A percentile compares a stretch with the other conserved stretches of the same genome.
Evolutionary conservation across 1,140 invertebrate genomes (phyloP).

Genomic region (Pogonomyrmex barbatus): DNA sequence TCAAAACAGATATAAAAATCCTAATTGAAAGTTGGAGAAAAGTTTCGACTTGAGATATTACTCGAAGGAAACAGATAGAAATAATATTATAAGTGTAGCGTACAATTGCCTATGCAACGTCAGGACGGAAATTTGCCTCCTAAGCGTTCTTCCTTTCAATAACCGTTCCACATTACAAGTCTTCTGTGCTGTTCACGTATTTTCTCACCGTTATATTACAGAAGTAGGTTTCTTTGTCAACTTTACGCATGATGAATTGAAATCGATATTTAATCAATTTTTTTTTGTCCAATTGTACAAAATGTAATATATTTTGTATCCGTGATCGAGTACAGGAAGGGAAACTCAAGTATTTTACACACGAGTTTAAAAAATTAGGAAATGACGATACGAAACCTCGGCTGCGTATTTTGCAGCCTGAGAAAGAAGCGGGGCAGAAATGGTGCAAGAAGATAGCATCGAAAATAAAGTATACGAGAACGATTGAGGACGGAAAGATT

Average conservation of each 20-base stretch:
- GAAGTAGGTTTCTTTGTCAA: background rate
- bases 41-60: background rate
- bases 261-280: constrained; percentile 62
- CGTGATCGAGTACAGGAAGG: background rate
- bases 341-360: background rate
- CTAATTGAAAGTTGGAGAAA: no score
- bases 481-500: constrained; percentile 6
- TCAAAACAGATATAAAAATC: no score
- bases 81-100: background rate
- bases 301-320: background rate
- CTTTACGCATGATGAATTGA: background rate
- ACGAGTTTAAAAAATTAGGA: background rate
- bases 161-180: background rate
- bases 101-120: background rate
- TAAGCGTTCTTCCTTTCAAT: background rate
- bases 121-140: background rate
- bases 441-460: background rate
- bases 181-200: background rate
- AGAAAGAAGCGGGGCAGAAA: background rate
- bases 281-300: background rate
- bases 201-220: background rate
- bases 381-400: background rate
- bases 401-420: background rate
- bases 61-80: background rate
- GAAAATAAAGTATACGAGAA: background rate